Percentiles rank a stretch among this genome's conserved stretches.
Evolutionary conservation across 1,140 invertebrate species (phyloP).

Genomic region (Sycobia sp.): DNA sequence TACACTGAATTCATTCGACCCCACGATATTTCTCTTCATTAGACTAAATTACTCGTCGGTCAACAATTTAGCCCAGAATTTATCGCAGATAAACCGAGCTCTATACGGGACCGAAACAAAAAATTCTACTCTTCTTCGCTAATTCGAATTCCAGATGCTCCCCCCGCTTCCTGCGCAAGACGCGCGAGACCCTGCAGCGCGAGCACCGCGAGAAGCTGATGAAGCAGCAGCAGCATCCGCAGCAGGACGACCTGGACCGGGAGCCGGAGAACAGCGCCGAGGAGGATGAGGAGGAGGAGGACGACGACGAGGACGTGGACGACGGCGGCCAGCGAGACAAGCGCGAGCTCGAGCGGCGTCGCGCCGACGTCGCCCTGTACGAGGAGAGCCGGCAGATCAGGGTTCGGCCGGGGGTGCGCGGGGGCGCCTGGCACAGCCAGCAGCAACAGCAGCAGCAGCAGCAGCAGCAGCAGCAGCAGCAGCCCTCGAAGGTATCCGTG

Average conservation of each 20-base stretch:
- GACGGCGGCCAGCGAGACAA: slow-evolving; percentile 28
- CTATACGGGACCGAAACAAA: no score
- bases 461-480: slow-evolving; percentile 11
- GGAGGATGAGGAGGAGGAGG: slow-evolving; percentile 52
- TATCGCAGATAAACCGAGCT: no score
- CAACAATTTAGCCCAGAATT: no score
- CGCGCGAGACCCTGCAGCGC: slow-evolving; percentile 53
- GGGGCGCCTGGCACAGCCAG: background rate
- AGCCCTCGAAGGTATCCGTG: slow-evolving; percentile 72
- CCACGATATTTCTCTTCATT: no score
- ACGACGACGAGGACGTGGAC: slow-evolving; percentile 51
- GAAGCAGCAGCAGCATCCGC: slow-evolving; percentile 58
- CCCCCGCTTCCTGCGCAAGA: slow-evolving; percentile 66
- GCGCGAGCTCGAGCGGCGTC: background rate
- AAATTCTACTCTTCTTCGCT: no score
- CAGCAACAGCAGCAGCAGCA: slow-evolving; percentile 48
- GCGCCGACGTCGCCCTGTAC: slow-evolving; percentile 46
- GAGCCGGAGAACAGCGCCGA: no score
- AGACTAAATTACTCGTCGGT: no score
- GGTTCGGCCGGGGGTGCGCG: background rate
- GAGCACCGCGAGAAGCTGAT: slow-evolving; percentile 59
- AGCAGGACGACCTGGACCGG: no score
- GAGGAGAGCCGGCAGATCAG: slow-evolving; percentile 49
- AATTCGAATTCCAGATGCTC: slow-evolving; percentile 67
- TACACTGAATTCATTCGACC: no score